Evolutionary conservation across 2,113 vertebrate species (phyloP).

Genomic region (Actenoides hombroni): DNA sequence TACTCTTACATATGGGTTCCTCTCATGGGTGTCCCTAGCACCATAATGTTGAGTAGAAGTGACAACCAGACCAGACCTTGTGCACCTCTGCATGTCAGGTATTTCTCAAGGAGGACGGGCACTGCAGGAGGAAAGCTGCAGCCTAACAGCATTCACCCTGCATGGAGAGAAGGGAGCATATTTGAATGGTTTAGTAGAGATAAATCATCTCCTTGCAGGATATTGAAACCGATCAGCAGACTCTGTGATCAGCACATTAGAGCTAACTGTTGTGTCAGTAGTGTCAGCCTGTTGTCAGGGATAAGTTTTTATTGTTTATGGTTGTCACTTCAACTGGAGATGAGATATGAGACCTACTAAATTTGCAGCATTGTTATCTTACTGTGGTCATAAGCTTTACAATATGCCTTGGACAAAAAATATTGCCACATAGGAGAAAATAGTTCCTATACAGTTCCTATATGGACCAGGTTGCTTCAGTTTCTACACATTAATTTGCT

Average conservation of each 20-base stretch:
- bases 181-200: slow-evolving; percentile 5
- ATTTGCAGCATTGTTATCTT: background rate
- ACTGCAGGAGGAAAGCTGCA: background rate
- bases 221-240: slow-evolving; percentile 5
- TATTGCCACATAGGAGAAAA: background rate
- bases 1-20: background rate
- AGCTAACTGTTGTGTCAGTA: background rate
- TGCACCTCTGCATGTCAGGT: background rate
- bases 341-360: background rate
- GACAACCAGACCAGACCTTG: background rate
- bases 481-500: background rate
- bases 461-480: background rate
- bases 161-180: background rate
- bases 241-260: background rate
- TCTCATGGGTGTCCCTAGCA: background rate
- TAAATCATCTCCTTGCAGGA: background rate
- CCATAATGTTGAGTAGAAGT: background rate
- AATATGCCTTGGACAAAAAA: background rate
- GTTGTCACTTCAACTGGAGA: background rate
- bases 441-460: background rate
- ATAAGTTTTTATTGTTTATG: slow-evolving; percentile 8
- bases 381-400: background rate
- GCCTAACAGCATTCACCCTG: background rate
- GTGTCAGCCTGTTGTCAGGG: background rate
- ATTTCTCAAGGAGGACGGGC: background rate